Percentiles rank a stretch among this genome's conserved stretches.
phyloP scores from a whole-genome alignment of 2,797 vertebrate genomes.

The Peromyscus melanophrys region DNA sequence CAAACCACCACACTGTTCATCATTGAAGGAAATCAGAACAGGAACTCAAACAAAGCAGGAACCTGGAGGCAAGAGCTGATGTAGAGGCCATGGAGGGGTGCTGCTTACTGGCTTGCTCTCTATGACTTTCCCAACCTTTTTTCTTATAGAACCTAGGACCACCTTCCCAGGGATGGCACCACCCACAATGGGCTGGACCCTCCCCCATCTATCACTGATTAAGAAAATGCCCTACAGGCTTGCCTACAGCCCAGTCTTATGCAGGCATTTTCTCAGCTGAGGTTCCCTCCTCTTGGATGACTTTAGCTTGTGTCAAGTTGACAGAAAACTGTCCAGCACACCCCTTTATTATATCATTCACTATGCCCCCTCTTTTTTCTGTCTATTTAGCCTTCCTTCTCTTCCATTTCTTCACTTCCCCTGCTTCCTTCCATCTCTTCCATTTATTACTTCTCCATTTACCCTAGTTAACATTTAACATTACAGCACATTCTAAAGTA shows the following conservation, averaged over 20 bases:
- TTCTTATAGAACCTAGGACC: not conserved
- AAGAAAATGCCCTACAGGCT: not conserved
- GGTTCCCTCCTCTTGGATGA: not conserved
- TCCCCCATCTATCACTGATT: not conserved
- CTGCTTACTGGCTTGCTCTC: not conserved
- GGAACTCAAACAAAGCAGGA: not conserved
- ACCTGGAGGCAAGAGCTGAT: not conserved
- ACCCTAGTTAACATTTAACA: not conserved
- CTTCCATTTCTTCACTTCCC: not conserved
- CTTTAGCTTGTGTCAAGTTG: not conserved
- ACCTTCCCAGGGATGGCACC: not conserved
- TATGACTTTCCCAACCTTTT: not conserved
- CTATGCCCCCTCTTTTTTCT: not conserved
- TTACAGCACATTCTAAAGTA: not conserved
- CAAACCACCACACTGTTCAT: not conserved
- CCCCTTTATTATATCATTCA: not conserved
- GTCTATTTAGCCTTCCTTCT: not conserved
- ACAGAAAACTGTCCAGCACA: not conserved
- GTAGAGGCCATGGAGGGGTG: not conserved
- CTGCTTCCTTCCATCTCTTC: not conserved
- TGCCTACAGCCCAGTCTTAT: not conserved
- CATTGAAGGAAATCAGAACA: not conserved
- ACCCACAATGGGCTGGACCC: not conserved
- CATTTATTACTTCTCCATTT: not conserved
- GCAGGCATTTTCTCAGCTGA: not conserved